These are phyloP conservation scores for Gryllus longicercus DNA, from an alignment of 2,888 invertebrate species.

Conservation along the genomic window DNA sequence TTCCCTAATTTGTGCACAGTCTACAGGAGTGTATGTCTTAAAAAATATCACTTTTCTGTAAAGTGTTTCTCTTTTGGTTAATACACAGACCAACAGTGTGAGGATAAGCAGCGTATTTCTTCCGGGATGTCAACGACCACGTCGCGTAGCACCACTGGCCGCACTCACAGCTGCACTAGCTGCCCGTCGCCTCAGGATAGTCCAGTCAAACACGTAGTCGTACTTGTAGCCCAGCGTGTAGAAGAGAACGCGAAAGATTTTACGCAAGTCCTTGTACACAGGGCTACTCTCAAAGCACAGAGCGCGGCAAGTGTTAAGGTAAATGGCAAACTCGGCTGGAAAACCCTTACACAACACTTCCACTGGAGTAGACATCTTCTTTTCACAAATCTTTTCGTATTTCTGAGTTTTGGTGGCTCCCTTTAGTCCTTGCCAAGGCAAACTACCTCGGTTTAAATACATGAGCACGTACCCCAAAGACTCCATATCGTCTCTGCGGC, in stretches of 20 bases:
- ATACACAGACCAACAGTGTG: no score
- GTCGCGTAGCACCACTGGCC: constrained; percentile 31
- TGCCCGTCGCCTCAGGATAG: constrained; percentile 93
- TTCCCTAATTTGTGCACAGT: no score
- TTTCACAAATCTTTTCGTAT: constrained; percentile 98
- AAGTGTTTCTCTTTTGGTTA: no score
- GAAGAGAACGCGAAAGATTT: constrained; percentile 97
- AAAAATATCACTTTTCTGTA: no score
- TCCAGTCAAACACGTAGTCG: constrained; percentile 99
- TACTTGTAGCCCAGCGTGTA: constrained; percentile 98
- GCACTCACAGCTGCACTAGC: constrained; percentile 44
- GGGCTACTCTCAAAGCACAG: constrained; percentile 97
- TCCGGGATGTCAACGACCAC: constrained; percentile 19
- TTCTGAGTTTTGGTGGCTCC: constrained; percentile 97
- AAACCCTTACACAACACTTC: constrained; percentile 98
- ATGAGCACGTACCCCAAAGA: constrained; percentile 98
- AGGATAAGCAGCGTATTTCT: no score
- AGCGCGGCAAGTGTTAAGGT: constrained; percentile 98
- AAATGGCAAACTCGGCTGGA: constrained; percentile 99
- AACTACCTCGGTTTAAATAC: constrained; percentile 88
- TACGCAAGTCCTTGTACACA: constrained; percentile 99
- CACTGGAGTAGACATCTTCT: constrained; percentile 98
- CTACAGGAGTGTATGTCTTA: no score
- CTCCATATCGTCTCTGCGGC: constrained; percentile 98
- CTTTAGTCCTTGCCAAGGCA: constrained; percentile 95